Base-by-base conservation (phyloP, 2,888 invertebrate species). In the Eupsilia transversa region DNA sequence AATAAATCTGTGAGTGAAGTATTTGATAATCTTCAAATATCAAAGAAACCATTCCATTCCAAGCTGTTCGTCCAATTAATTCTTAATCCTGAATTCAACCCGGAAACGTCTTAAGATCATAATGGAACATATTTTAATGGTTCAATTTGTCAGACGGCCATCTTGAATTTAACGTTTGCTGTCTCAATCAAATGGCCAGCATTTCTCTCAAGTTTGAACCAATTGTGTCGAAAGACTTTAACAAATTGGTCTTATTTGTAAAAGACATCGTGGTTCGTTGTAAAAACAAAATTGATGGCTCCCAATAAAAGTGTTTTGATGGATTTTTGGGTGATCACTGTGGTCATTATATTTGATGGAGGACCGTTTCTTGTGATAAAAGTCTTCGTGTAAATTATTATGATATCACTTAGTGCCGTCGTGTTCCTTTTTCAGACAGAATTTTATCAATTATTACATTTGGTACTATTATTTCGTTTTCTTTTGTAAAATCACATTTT, bases 191-290 rank as follows among this genome's bases (percentile, higher is more conserved):
- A 88, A 88, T 86, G 65, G 75, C 63, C 35, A 65, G 56, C 77
- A 82, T 87, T 87, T 87, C 79, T 88, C 82, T 77, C 73, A 77
- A 79, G 72, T 79, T 79, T 68, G 72, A 75, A 59, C 79, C 85
- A 83, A 86, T 89, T 89, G 85, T 89, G 85, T 74, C 61, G 74
- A 77, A 81, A 82, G 77, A 83, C 80, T 64, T 76, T 80, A 79
- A 86, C 77, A 86, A 87, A 88, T 88, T 80, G 82, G 67, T 65
- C 70, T 79, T 84, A 88, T 89, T 88, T 88, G 89, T 88, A 84
- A 88, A 74, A 74, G 76, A 77, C 77, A 74, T 77, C 64, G 63
- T 59, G 79, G 72, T 75, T 63, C 69, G 84, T 69, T 81, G 77
- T 84, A 86, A 88, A 86, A 84, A 84, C 72, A 59, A 63, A 83